These are phyloP conservation scores for Folsomia manolachei DNA, from an alignment of 2,888 invertebrate species.

Conservation along the genomic window DNA sequence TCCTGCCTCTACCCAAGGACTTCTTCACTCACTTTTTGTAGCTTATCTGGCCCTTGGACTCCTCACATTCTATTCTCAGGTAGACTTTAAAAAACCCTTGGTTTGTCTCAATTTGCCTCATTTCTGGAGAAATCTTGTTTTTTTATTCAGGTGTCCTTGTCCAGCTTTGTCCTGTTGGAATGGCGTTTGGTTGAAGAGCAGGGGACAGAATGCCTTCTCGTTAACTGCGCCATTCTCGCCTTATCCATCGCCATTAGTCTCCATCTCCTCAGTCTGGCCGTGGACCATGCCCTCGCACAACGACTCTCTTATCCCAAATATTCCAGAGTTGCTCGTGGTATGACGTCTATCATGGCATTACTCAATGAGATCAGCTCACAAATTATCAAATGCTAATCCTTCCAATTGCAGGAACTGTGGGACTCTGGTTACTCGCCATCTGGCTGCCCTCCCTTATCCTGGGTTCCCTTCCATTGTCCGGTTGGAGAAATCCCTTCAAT, in stretches of 20 bases:
- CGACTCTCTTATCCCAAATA: slow-evolving; percentile 42
- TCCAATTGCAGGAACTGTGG: slow-evolving; percentile 44
- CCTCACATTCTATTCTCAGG: slow-evolving; percentile 46
- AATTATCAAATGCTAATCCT: no score
- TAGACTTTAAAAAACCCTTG: background rate
- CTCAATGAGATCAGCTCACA: no score
- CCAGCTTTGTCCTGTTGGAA: slow-evolving; percentile 45
- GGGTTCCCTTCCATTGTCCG: slow-evolving; percentile 44
- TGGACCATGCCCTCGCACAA: slow-evolving; percentile 44
- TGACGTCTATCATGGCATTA: no score
- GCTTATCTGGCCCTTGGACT: slow-evolving; percentile 43
- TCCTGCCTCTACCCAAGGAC: slow-evolving; percentile 45
- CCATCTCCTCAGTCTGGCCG: slow-evolving; percentile 45
- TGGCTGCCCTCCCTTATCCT: slow-evolving; percentile 45
- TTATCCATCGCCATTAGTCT: slow-evolving; percentile 40
- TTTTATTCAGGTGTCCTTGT: slow-evolving; percentile 30
- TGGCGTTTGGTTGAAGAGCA: slow-evolving; percentile 45
- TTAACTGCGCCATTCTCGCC: slow-evolving; percentile 43
- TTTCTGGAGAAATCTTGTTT: background rate
- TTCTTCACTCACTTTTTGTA: slow-evolving; percentile 44
- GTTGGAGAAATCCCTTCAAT: slow-evolving; percentile 47
- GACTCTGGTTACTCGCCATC: slow-evolving; percentile 47
- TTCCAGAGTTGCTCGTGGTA: no score
- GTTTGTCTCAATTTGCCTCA: background rate
- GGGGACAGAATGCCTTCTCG: slow-evolving; percentile 44